Base-by-base conservation (phyloP, 2,797 vertebrate genomes). In the Eleutherodactylus coqui region DNA sequence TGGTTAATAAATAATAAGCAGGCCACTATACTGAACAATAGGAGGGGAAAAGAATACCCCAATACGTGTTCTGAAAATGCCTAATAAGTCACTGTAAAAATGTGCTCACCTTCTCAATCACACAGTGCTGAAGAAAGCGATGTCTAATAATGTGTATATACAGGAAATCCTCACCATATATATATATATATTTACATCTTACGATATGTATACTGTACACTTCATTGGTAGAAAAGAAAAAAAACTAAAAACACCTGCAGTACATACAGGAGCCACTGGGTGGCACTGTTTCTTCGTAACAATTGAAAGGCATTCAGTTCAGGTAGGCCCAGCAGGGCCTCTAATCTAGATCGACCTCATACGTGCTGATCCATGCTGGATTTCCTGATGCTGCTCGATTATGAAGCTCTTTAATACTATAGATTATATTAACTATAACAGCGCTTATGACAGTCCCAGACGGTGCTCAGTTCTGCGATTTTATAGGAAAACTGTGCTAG, bases 1-100 rank as follows among this genome's bases (percentile, higher is more conserved):
- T 19, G 75, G 49, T 72, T 69, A 83, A 87, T 78, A 83, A 83
- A 87, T 87, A 83, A 83, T 6, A 47, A 34, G 60, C 47, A 79
- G 76, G 0, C 38, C 21, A 47, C 62, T 21, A 3, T 70, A 49
- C 6, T 43, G 24, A 69, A 34, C 45, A 47, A 38, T 11, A 43
- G 16, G 10, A 38, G 14, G 51, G 47, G 5, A 2, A 29, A 29
- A 21, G 47, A 72, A 79, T 79, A 75, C 73, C 58, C 60, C 36
- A 82, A 17, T 32, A 27, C 29, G 9, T n/a, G 64, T 55, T 36
- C 67, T 38, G 14, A 55, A 70, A 69, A 13, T 27, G 32, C 24
- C 67, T 62, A 62, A n/a, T n/a, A n/a, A 62, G 19, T 29, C 21
- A 34, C 24, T 34, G 19, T 36, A 41, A 60, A 83, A 36, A 75